Base-by-base conservation (phyloP, 2,888 invertebrate species). In the Troglohyphantes excavatus region DNA sequence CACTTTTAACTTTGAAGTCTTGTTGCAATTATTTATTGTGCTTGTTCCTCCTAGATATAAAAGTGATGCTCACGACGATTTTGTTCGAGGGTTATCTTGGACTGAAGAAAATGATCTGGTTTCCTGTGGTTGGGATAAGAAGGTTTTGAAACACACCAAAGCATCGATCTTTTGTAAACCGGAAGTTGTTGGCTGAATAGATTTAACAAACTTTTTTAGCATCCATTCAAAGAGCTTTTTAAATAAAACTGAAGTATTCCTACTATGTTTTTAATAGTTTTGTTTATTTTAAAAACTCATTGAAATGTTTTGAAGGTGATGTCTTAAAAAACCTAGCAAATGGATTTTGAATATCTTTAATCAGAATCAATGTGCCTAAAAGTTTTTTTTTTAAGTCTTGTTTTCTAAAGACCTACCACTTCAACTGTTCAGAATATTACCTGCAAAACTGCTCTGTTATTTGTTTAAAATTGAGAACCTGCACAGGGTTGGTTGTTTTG, bases 71-170 rank as follows among this genome's bases (percentile, higher is more conserved):
- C 95, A 95, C 92, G 92, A 89, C 26, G 95, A 95, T 91, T 94
- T 95, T 92, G 95, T 95, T 13, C 94, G 95, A 90, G 95, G 95
- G 59, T 92, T 95, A 19, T 93, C 95, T 3, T 95, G 95, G 95
- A 92, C 93, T 88, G 93, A 94, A 61, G 90, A 87, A 26, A 91
- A 92, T 73, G 93, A 93, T 78, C 93, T 95, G 84, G 94, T 94
- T 91, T 94, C 95, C 2, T 95, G 95, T 93, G 95, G 95, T 19
- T 95, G 95, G 94, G 95, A 95, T 92, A 94, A 94, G 90, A 93
- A 93, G 92, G 92, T 95, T 43, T 92, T 94, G 23, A 93, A 93
- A 13, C 95, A 95, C n/a, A n/a, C 39, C 39, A 3, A 39, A 39
- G 3, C 3, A 39, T 39, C 39, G 0, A 39, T 65, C 13, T 63